Base-by-base conservation (phyloP, 2,113 vertebrate species). In the Balaeniceps rex region DNA sequence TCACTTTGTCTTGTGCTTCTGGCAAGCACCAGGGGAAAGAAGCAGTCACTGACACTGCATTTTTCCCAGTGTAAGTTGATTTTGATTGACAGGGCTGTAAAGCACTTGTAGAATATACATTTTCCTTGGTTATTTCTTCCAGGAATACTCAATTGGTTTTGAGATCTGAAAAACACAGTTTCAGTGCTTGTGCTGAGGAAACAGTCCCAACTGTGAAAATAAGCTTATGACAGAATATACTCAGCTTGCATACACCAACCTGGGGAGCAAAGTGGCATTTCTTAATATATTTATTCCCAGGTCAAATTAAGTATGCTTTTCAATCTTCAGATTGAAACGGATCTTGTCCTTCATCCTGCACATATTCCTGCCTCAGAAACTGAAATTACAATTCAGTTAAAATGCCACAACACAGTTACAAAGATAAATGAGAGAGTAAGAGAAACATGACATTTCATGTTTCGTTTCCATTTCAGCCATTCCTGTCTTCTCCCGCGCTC, bases 41-140 rank as follows among this genome's bases (percentile, higher is more conserved):
- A 93, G 14, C 44, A 72, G 74, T 60, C 78, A 42, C 40, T 26
- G 36, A 65, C 66, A 46, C 24, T 11, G 24, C 29, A 14, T 87
- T 96, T 93, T 70, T n/a, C 34, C 70, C 10, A 26, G 4, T 40
- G 44, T 65, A 61, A 44, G 25, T 44, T 61, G 58, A 52, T 94
- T 91, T 93, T 88, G 90, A 96, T 66, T 94, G 94, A 85, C 93
- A 70, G 55, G 49, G 29, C 78, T 91, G 33, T 74, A 80, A 90
- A 91, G 42, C 54, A 38, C 33, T 93, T 89, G 52, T 76, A 5
- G 5, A 86, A 83, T 77, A 63, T 16, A 74, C 28, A 31, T 88
- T 90, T 83, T 87, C 40, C 40, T 61, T 65, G 17, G 31, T 92
- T 90, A 57, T 72, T 91, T 90, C 63, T 93, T 91, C 78, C 87